Evolutionary conservation across 92 coral and sea anemone genomes (phyloP), one percentile per base, ranked within the genome.

Genomic region (Micromussa lordhowensis): DNA sequence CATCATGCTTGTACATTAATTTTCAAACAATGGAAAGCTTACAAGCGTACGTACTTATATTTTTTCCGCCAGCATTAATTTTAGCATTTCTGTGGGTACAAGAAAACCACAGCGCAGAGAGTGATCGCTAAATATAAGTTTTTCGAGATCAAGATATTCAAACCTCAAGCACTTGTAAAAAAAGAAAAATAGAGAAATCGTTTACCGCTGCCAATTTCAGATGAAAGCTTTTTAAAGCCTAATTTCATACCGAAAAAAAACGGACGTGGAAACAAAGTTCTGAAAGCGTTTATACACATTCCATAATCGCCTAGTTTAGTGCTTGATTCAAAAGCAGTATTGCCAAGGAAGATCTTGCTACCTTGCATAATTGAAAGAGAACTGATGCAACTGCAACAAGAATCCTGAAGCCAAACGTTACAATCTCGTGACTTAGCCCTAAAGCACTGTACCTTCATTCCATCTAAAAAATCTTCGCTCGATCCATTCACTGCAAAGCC

Each of bases 381-480:
- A 66, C 29, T 26, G 10, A 73, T 7, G 22, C 26, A 29, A 54
- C 22, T 51, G 51, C 18, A 3, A 18, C 13, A 18, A 22, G 26
- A 32, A 24, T 38, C 30, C 48, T 66, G 21, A 61, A 61, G 5
- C 38, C 31, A 72, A 72, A 54, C 78, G 35, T 15, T 49, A 22
- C 78, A 40, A 48, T 32, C 24, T 18, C 78, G 68, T 38, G 53
- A 80, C 84, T 26, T 16, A 59, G 22, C 40, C 53, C 4, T 15
- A 31, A 24, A 29, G 24, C 5, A 26, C 82, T 74, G 55, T 35
- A 83, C 89, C 78, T 64, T 75, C 55, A 57, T 21, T 66, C 68
- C 84, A 28, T 89, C 89, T 31, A 70, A 59, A 68, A 81, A 81
- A 80, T 89, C 82, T 55, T 80, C 92, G 63, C 76, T 83, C 68